Percentiles rank a stretch among this genome's conserved stretches.
phyloP scores from a whole-genome alignment of 2,797 vertebrate species.

The Poeciliopsis infans region DNA sequence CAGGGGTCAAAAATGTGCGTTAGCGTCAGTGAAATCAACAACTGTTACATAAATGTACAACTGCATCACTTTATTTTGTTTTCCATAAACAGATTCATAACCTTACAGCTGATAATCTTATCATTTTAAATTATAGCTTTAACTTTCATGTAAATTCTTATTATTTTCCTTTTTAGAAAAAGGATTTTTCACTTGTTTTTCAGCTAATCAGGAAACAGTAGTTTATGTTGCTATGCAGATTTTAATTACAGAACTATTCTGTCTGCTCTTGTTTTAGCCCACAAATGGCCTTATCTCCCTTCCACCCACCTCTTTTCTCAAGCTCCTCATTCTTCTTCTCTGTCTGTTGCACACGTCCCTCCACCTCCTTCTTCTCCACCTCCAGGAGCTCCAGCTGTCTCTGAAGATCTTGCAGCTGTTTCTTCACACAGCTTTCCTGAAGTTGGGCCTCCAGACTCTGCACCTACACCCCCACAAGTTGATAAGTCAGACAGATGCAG shows the following conservation, averaged over 20 bases:
- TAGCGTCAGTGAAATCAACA: background rate
- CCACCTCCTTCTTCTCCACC: constrained; percentile 81
- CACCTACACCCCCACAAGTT: constrained; percentile 64
- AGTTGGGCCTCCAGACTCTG: constrained; percentile 75
- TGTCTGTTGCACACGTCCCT: constrained; percentile 71
- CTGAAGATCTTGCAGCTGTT: constrained; percentile 76
- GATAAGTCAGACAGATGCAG: background rate
- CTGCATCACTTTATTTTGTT: background rate
- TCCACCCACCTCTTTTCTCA: constrained; percentile 71
- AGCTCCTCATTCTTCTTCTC: constrained; percentile 75
- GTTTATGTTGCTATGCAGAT: constrained; percentile 17
- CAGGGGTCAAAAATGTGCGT: constrained; percentile 6
- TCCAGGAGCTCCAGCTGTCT: constrained; percentile 81
- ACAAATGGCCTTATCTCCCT: background rate
- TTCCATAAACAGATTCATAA: background rate
- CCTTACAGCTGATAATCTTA: background rate
- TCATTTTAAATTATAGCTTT: background rate
- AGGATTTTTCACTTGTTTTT: background rate
- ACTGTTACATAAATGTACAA: background rate
- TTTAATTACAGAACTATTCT: background rate
- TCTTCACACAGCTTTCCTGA: constrained; percentile 67
- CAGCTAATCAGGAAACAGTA: constrained; percentile 24
- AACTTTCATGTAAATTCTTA: background rate
- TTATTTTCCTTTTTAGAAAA: background rate
- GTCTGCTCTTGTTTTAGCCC: background rate